A percentile compares a stretch with the other conserved stretches of the same genome.
phyloP scores from a whole-genome alignment of 2,888 invertebrate genomes.

The Lasius platythorax region DNA sequence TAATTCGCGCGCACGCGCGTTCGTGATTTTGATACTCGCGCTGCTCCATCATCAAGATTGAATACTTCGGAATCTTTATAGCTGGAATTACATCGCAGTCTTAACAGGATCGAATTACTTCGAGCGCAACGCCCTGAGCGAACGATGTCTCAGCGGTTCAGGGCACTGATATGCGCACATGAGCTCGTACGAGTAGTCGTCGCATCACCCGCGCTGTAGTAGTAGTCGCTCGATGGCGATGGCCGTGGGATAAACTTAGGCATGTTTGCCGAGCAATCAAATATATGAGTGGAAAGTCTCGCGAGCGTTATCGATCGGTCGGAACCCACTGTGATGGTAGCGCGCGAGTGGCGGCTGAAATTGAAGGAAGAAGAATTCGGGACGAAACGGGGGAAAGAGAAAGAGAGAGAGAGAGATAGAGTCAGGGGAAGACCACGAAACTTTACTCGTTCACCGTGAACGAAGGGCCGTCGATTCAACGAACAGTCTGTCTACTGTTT shows the following conservation, averaged over 20 bases:
- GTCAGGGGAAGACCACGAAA: conserved; percentile 68
- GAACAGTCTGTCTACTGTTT: conserved; percentile 79
- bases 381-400: conserved; percentile 54
- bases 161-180: background rate
- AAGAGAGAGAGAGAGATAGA: background rate
- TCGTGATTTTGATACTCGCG: background rate
- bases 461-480: conserved; percentile 71
- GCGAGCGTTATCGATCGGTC: conserved; percentile 81
- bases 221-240: conserved; percentile 68
- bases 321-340: conserved; percentile 66
- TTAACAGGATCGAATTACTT: conserved; percentile 66
- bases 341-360: conserved; percentile 49
- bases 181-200: conserved; percentile 17
- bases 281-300: conserved; percentile 85
- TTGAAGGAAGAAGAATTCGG: conserved; percentile 62
- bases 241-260: conserved; percentile 83
- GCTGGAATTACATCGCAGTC: conserved; percentile 41
- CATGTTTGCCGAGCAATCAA: conserved; percentile 85
- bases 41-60: conserved; percentile 28
- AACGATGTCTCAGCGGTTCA: conserved; percentile 27
- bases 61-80: conserved; percentile 27
- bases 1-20: conserved; percentile 20
- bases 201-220: conserved; percentile 48
- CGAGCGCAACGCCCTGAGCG: conserved; percentile 33
- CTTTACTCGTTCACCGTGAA: conserved; percentile 71